Evolutionary conservation across 2,797 vertebrate species (phyloP).

Genomic region (Prunella strophiata): DNA sequence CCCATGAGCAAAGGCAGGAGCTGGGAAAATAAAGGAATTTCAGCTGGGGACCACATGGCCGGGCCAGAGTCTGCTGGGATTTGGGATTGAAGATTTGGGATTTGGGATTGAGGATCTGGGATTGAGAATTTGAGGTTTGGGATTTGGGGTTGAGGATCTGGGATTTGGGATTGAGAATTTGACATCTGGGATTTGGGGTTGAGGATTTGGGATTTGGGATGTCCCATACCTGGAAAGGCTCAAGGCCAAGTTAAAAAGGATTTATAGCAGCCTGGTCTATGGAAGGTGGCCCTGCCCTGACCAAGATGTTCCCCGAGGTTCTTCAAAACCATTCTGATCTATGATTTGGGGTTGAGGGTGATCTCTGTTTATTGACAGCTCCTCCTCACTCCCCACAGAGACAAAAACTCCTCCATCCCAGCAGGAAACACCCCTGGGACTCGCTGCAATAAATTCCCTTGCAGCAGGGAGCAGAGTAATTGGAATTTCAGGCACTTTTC

Average conservation of each 20-base stretch:
- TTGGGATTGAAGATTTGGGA: background rate
- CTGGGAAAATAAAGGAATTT: background rate
- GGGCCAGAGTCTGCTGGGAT: rapidly evolving
- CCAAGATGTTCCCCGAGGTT: background rate
- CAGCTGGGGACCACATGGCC: rapidly evolving
- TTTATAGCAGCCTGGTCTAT: background rate
- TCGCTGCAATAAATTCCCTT: background rate
- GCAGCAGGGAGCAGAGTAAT: background rate
- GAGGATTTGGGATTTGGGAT: background rate
- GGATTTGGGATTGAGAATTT: background rate
- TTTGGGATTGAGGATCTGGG: background rate
- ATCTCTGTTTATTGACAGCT: rapidly evolving
- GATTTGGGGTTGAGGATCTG: background rate
- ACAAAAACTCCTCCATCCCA: background rate
- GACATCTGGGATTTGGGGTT: too few relatives aligned
- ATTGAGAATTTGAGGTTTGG: background rate
- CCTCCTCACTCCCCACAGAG: rapidly evolving
- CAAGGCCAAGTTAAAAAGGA: background rate
- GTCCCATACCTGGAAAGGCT: background rate
- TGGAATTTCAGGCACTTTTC: background rate
- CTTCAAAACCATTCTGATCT: rapidly evolving
- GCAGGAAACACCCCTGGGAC: background rate
- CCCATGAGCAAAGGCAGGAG: background rate
- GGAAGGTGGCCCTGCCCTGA: background rate
- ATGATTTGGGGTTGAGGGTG: rapidly evolving